Evolutionary conservation across 2,797 vertebrate genomes (phyloP), one percentile per base, ranked within the genome.

Genomic region (Todus mexicanus): DNA sequence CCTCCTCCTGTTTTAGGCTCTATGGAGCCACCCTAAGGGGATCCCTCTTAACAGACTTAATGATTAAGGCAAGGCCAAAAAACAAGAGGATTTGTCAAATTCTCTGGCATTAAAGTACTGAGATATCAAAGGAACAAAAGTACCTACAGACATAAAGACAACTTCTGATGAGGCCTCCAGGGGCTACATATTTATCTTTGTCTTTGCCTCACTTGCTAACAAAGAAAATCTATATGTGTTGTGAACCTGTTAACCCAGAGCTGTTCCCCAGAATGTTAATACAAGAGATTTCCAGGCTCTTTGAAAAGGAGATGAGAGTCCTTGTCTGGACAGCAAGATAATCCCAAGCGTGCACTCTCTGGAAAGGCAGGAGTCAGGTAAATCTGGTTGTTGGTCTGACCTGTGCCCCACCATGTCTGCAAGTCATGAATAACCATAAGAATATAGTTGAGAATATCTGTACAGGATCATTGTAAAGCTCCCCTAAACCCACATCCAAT

Each of bases 281-380:
- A 56, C 7, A 15, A 27, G 33, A 42, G 27, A 79, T 56, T 76
- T 27, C 12, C 9, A 31, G 26, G 8, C 2, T 54, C 11, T 69
- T 25, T 0, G 7, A 61, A 50, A 21, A 22, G 15, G 4, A 42
- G 6, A 35, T 31, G 26, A 56, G 48, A 50, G 7, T 20, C 15
- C 6, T 33, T 53, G 5, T 21, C 9, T 61, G 33, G 29, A 31
- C 2, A 12, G 21, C 2, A 21, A 76, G 4, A 56, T 16, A 63
- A 70, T 40, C 38, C 48, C 43, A 59, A 43, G 7, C 0, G 0
- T 47, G 7, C n/a, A 8, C 5, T 12, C n/a, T 19, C 42, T 3
- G 2, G n/a, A 76, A 73, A 65, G 8, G 9, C 48, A 51, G 45
- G 51, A 76, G 14, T 2, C 16, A 50, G 26, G 13, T 4, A 79